phyloP scores from a whole-genome alignment of 2,888 invertebrate genomes.

The Allacma fusca region DNA sequence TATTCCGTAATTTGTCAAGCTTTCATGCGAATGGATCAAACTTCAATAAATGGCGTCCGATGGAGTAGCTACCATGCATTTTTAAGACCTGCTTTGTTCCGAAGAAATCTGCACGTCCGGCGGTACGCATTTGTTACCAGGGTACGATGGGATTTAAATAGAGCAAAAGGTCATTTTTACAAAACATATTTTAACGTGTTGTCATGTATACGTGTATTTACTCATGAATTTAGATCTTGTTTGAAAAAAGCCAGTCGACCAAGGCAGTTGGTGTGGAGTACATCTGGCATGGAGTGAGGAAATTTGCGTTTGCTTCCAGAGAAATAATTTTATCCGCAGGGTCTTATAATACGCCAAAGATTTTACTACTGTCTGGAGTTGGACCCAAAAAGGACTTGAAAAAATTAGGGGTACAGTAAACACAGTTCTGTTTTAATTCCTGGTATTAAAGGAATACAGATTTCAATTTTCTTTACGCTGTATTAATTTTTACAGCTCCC shows the following conservation, averaged over 20 bases:
- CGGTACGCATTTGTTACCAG: slow-evolving; percentile 14
- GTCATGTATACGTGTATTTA: too few species aligned
- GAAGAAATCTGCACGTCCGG: slow-evolving; percentile 24
- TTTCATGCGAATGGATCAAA: slow-evolving; percentile 42
- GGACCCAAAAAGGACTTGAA: slow-evolving; percentile 36
- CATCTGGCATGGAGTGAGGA: neutral
- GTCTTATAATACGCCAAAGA: slow-evolving; percentile 38
- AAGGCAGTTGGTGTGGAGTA: slow-evolving; percentile 46
- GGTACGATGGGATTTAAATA: too few species aligned
- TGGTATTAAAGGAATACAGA: neutral
- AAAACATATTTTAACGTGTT: too few species aligned
- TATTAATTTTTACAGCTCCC: slow-evolving; percentile 23
- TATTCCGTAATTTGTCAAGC: neutral
- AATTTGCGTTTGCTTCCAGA: slow-evolving; percentile 35
- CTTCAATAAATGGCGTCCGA: slow-evolving; percentile 32
- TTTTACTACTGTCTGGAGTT: slow-evolving; percentile 43
- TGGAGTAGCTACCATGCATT: slow-evolving; percentile 41
- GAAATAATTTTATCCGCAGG: slow-evolving; percentile 46
- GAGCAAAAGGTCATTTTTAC: too few species aligned
- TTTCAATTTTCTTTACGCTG: neutral
- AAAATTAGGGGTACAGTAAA: slow-evolving; percentile 34
- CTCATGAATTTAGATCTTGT: too few species aligned
- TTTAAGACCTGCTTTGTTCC: slow-evolving; percentile 34
- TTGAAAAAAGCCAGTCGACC: too few species aligned
- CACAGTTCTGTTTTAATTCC: too few species aligned